Conservation (phyloP, 2,113 vertebrate species). For the mouse (Mus musculus) region DNA sequence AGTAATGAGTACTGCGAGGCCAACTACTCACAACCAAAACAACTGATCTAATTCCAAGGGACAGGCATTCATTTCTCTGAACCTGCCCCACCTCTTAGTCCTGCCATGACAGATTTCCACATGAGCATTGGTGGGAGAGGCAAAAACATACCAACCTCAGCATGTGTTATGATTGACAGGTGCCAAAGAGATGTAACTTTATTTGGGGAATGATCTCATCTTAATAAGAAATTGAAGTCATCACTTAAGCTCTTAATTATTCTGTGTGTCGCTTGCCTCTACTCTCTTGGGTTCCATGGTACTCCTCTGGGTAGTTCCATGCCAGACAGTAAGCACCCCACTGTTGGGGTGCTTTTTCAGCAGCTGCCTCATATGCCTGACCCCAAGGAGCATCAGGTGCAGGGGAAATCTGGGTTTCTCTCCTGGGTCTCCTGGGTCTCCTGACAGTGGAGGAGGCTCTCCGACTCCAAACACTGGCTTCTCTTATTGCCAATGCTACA, state of each 20-base stretch:
- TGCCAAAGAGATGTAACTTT: background rate
- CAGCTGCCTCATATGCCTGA: background rate
- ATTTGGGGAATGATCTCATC: background rate
- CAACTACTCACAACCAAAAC: background rate
- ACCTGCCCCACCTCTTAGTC: background rate
- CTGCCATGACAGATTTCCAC: background rate
- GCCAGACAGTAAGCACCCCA: background rate
- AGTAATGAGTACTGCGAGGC: background rate
- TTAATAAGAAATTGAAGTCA: background rate
- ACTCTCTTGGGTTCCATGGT: background rate
- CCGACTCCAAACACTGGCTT: too few species aligned
- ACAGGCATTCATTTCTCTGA: background rate
- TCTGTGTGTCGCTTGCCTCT: accelerated
- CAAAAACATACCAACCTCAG: background rate
- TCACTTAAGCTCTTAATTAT: too few species aligned
- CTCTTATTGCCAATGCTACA: background rate
- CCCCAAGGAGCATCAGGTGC: background rate
- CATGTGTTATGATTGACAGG: background rate
- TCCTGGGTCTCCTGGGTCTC: background rate
- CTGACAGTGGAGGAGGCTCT: background rate
- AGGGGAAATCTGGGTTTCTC: background rate
- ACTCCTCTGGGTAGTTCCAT: background rate
- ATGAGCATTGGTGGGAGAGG: background rate
- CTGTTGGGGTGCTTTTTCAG: background rate
- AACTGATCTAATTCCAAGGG: background rate